Base-by-base conservation (phyloP, 2,797 vertebrate species). In the Acanthiza pusilla region DNA sequence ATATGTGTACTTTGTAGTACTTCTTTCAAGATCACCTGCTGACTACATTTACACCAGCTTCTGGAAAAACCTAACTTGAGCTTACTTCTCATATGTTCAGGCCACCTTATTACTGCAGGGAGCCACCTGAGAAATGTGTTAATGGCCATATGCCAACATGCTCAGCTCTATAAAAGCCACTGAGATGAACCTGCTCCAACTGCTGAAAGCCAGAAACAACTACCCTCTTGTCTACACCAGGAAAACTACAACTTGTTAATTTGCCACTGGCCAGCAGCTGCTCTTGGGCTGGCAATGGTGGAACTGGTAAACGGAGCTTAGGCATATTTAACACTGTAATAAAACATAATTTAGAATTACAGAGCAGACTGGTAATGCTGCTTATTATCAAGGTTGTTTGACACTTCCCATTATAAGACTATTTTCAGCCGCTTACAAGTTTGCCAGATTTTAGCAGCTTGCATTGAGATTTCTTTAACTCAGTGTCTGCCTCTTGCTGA, bases 51-150 rank as follows among this genome's bases (percentile, higher is more conserved):
- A 54, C 9, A 47, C 43, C 1, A 3, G 63, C 89, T 85, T 95
- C 74, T 62, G 74, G 85, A 83, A 95, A 72, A 89, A 45, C 61
- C 65, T 76, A 21, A 76, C 74, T 89, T 51, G 43, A 45, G 51
- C 36, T 80, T 85, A 58, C 50, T 92, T 87, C 45, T 86, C 16
- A 2, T 79, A 32, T 83, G 78, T 88, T 96, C 67, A 50, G 85
- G 50, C 71, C 78, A 87, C 82, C 76, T 93, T 91, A 92, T 90
- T 91, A 86, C 63, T 72, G 38, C 67, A 78, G 53, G 68, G 87
- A 96, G 65, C 87, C 94, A 97, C 93, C 95, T 95, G 95, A 96
- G 88, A 96, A 95, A 78, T 90, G 89, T 96, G 87, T 91, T 96
- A 94, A 95, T 95, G 94, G 93, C 90, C 51, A 36, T 86, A 48